Percentiles rank a stretch among this genome's conserved stretches.
Evolutionary conservation across 2,113 vertebrate species (phyloP).

Genomic region (Nannospalax galili): DNA sequence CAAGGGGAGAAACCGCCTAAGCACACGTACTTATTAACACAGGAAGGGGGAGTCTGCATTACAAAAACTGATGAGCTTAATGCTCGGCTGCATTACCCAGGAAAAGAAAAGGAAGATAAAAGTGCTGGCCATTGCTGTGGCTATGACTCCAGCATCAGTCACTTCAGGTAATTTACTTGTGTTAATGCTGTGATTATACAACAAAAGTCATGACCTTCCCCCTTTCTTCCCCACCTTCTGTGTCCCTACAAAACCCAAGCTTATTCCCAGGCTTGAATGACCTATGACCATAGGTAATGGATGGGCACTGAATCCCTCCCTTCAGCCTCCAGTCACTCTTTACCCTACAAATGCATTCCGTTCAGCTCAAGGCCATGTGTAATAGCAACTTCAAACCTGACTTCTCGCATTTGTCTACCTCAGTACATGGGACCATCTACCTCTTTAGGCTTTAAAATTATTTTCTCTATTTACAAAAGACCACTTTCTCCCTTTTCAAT

Average conservation of each 20-base stretch:
- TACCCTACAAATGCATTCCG: not conserved
- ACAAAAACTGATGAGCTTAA: not conserved
- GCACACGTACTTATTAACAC: not conserved
- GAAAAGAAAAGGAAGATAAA: slow-evolving; percentile 31
- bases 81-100: not conserved
- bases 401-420: not conserved
- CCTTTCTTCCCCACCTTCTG: not conserved
- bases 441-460: not conserved
- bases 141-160: not conserved
- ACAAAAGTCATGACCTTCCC: not conserved
- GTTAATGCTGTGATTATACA: not conserved
- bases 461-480: slow-evolving; percentile 36
- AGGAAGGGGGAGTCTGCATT: not conserved
- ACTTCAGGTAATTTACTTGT: not conserved
- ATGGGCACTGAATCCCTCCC: not conserved
- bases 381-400: not conserved
- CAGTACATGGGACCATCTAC: not conserved
- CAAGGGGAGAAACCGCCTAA: not conserved
- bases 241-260: not conserved
- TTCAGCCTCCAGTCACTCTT: not conserved
- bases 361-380: not conserved
- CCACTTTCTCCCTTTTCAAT: not conserved
- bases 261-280: not conserved
- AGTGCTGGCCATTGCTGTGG: not conserved
- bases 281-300: not conserved